Base-by-base conservation (phyloP, 2,888 invertebrate species). In the Euplagia quadripunctaria region DNA sequence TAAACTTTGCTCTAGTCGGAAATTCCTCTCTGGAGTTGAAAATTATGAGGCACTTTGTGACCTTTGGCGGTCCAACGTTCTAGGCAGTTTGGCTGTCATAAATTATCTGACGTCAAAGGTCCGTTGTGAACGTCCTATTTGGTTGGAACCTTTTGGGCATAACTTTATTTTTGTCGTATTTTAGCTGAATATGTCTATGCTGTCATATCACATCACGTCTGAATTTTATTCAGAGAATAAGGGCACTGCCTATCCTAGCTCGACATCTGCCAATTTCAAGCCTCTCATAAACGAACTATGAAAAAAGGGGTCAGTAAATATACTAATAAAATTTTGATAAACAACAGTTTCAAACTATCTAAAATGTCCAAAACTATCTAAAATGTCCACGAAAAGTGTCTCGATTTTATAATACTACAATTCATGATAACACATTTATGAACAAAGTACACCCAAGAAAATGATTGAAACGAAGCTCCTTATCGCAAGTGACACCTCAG, bases 11-110 rank as follows among this genome's bases (percentile, higher is more conserved):
- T 46, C 17, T 20, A 43, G 52, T 70, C 14, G 65, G 55, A 61
- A 46, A 11, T 42, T 66, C 66, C 49, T 66, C 43, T 66, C 42
- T 61, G 61, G 58, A 66, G 49, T 61, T 41, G n/a, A 58, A 51
- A 61, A 66, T 71, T 66, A 66, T 71, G 61, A 51, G 52, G 17
- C 71, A 55, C 66, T 61, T 58, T 46, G 71, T 71, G 61, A 71
- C 49, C 58, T 71, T 55, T 49, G 61, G 20, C n/a, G 71, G 71
- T 71, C 61, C 61, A 20, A 66, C 31, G 14, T 71, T 66, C 58
- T 58, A 66, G 49, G 66, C 61, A 66, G 55, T 71, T 66, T 66
- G 49, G 58, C 5, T 67, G 55, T 42, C 43, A 42, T 46, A 31
- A 20, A 43, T 55, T 71, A 65, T 55, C 31, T 49, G 41, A 64